Evolutionary conservation across 2,797 vertebrate species (phyloP).

Genomic region (Enteromius trimaculatus): DNA sequence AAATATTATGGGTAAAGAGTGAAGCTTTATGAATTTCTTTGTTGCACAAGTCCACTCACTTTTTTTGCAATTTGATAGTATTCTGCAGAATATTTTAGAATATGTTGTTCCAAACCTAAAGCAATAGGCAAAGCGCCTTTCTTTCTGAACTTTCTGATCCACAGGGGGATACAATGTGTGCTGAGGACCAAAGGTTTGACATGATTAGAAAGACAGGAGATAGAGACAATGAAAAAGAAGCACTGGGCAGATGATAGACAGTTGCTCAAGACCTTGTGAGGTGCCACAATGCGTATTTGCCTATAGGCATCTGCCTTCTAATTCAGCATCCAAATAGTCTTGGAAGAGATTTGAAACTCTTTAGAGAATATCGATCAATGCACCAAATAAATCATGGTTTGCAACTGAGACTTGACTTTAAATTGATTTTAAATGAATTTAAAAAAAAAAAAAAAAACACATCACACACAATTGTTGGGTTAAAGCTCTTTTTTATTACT

Average conservation of each 20-base stretch:
- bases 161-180: background rate
- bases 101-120: constrained; percentile 17
- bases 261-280: constrained; percentile 5
- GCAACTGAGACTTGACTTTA: background rate
- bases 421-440: no score
- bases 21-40: constrained; percentile 4
- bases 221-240: background rate
- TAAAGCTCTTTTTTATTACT: background rate
- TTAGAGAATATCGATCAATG: background rate
- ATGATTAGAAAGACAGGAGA: constrained; percentile 36
- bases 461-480: background rate
- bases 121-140: background rate
- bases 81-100: constrained; percentile 25
- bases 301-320: background rate
- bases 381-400: background rate
- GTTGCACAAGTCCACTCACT: background rate
- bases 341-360: background rate
- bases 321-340: constrained; percentile 2
- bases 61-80: background rate
- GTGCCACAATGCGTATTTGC: background rate
- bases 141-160: background rate
- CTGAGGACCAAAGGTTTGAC: constrained; percentile 27
- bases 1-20: background rate
- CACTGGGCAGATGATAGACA: constrained; percentile 38
- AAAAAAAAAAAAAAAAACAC: background rate